A percentile compares a stretch with the other conserved stretches of the same genome.
Conservation (phyloP, 2,888 invertebrate species). For the Archips xylosteana region DNA sequence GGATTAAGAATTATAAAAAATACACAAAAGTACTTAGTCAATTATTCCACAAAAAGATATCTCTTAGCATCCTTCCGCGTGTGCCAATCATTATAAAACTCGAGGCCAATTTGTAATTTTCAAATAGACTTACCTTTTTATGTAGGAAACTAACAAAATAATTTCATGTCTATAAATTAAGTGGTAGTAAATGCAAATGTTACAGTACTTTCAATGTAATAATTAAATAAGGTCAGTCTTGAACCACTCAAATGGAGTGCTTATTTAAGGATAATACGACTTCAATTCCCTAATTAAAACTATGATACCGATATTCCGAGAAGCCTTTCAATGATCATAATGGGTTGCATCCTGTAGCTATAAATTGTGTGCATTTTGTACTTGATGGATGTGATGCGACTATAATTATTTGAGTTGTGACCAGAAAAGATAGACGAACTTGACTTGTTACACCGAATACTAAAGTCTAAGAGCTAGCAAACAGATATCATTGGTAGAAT, state of each 20-base stretch:
- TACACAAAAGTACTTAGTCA: background rate
- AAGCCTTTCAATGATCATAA: slow-evolving; percentile 74
- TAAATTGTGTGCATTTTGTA: slow-evolving; percentile 75
- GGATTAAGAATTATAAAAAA: background rate
- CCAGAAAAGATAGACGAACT: background rate
- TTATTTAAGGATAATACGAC: slow-evolving; percentile 49
- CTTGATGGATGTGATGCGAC: slow-evolving; percentile 65
- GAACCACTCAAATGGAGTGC: slow-evolving; percentile 48
- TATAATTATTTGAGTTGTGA: slow-evolving; percentile 43
- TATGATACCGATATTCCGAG: slow-evolving; percentile 60
- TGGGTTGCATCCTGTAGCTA: slow-evolving; percentile 80
- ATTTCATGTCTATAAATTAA: background rate
- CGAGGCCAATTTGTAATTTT: slow-evolving; percentile 10
- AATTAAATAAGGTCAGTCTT: slow-evolving; percentile 60
- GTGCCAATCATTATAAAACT: slow-evolving; percentile 19
- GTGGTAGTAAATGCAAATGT: slow-evolving; percentile 5
- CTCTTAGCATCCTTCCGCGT: slow-evolving; percentile 17
- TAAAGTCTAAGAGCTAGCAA: background rate
- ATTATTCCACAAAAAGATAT: slow-evolving; percentile 3
- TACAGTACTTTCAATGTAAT: slow-evolving; percentile 55
- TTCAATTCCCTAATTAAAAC: slow-evolving; percentile 46
- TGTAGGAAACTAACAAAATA: background rate
- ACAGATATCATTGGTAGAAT: background rate
- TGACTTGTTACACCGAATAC: background rate
- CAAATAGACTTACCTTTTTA: slow-evolving; percentile 1